A percentile compares a stretch with the other conserved stretches of the same genome.
These are phyloP conservation scores for Cancer borealis DNA, from an alignment of 2,888 invertebrate species.

Conservation along the genomic window DNA sequence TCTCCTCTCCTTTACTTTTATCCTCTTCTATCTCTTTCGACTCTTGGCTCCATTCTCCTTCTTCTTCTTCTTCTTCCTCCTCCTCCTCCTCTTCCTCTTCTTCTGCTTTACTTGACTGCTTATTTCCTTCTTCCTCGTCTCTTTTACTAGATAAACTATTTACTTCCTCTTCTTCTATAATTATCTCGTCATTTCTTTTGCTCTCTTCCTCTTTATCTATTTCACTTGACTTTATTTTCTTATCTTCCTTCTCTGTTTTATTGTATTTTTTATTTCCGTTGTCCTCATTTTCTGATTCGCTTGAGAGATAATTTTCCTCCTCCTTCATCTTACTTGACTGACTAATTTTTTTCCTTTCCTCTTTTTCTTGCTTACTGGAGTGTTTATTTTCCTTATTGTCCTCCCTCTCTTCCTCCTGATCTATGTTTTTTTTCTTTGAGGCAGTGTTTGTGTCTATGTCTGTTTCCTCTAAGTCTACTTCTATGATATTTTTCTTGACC, in stretches of 20 bases:
- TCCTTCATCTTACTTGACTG: neutral
- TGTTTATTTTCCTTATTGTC: neutral
- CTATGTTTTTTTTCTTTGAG: neutral
- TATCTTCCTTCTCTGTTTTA: neutral
- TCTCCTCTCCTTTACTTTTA: constrained; percentile 9
- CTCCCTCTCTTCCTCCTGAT: neutral
- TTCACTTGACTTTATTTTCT: neutral
- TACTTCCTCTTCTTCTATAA: neutral
- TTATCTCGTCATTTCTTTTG: neutral
- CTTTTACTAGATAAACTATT: neutral
- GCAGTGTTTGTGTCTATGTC: neutral
- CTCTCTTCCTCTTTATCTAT: neutral
- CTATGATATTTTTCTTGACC: neutral
- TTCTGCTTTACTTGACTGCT: neutral
- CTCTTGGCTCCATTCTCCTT: neutral
- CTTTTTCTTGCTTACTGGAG: neutral
- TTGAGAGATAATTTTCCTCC: neutral
- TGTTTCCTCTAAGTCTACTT: neutral
- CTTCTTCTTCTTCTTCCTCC: neutral
- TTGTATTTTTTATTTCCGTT: neutral
- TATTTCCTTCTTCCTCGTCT: neutral
- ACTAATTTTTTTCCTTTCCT: neutral
- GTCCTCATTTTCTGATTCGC: neutral
- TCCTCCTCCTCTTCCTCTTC: neutral
- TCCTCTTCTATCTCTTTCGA: neutral